phyloP scores from a whole-genome alignment of 2,113 vertebrate genomes.

The Microcebus tavaratra region DNA sequence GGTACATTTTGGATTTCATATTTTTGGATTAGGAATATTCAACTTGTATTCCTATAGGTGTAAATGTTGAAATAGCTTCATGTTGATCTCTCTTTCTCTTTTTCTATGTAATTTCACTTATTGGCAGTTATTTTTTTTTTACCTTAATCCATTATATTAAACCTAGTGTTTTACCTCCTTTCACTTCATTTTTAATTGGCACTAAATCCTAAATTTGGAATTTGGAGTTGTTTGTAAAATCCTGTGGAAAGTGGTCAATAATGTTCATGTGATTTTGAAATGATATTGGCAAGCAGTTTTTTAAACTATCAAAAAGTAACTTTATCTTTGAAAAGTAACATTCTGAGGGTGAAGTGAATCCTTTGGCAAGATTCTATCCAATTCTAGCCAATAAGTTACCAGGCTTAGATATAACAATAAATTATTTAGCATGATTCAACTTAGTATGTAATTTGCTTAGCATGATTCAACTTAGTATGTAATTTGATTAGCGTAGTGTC shows the following conservation, averaged over 20 bases:
- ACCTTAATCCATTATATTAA: not conserved
- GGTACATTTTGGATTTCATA: not conserved
- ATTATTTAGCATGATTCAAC: not conserved
- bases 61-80: constrained; percentile 13
- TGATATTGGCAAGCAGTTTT: constrained; percentile 18
- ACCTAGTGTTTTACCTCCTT: constrained; percentile 1
- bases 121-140: not conserved
- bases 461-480: not conserved
- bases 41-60: not conserved
- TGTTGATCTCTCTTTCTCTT: not conserved
- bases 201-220: constrained; percentile 10
- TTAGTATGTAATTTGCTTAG: not conserved
- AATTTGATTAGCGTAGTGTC: not conserved
- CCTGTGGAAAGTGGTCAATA: not conserved
- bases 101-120: constrained; percentile 5
- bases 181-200: not conserved
- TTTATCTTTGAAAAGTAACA: constrained; percentile 15
- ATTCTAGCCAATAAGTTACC: not conserved
- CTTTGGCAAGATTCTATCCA: not conserved
- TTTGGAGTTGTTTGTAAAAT: constrained; percentile 20
- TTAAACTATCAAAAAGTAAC: constrained; percentile 6
- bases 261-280: constrained; percentile 36
- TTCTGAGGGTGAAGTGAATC: not conserved
- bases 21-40: not conserved
- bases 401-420: not conserved